Evolutionary conservation across 2,888 invertebrate species (phyloP), one percentile per base, ranked within the genome.

Genomic region (Dastarcus helophoroides): DNA sequence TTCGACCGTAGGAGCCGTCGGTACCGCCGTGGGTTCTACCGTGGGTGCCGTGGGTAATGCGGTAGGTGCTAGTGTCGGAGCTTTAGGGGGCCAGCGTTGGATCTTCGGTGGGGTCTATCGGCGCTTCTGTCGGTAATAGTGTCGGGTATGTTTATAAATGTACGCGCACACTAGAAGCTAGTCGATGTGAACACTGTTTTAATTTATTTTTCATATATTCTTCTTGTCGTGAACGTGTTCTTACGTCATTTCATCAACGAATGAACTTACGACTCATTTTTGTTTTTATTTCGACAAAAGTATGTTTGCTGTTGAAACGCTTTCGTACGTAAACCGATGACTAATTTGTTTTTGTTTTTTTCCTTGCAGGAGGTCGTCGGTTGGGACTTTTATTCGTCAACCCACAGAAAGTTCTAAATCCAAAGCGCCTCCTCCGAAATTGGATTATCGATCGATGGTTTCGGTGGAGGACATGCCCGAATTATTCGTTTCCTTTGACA

Each of bases 391-490:
- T 61, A 85, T 84, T 51, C 75, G 85, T 32, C 76, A 76, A 49
- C 73, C 76, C 42, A 66, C 67, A 4, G 76, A 77, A 51, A 58
- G 61, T 35, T 69, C 73, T 34, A 65, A 65, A 54, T 61, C 67
- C 34, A 70, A 69, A 51, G 66, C 70, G 19, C 65, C 69, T 37
- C 76, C 74, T 41, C 86, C 86, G 19, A 77, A 81, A 50, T 68
- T 89, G 42, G 88, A 89, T 63, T 89, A 89, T 60, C 77, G 86
- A 54, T 88, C 86, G 55, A 86, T 89, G 86, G 89, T 89, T 39
- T 88, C 88, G 12, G 83, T 89, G 41, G 89, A 89, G 51, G 94
- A 94, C 59, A 89, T 88, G 77, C 90, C 93, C 3, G 91, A 91
- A 63, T 72, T 94, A 44, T 93, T 94, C 68, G 84, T 85, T 45